Percentiles rank a stretch among this genome's conserved stretches.
Conservation (phyloP, 2,113 vertebrate species). For the Rhinopomastus cyanomelas region DNA sequence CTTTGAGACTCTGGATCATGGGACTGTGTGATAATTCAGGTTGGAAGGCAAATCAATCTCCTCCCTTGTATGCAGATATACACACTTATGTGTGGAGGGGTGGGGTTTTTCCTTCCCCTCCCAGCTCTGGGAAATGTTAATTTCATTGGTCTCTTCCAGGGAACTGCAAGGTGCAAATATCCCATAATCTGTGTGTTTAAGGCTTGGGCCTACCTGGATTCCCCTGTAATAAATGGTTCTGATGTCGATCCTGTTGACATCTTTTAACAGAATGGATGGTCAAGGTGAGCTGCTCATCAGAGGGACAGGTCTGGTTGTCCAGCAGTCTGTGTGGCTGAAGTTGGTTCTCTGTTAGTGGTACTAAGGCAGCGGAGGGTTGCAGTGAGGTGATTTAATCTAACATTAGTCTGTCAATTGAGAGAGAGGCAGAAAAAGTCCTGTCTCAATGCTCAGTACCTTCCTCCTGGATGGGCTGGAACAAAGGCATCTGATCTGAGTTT, state of each 20-base stretch:
- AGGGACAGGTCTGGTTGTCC: neutral
- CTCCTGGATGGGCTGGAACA: neutral
- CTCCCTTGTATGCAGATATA: neutral
- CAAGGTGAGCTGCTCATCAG: neutral
- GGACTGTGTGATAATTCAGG: neutral
- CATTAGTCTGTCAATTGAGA: neutral
- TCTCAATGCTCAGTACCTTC: neutral
- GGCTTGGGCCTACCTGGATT: neutral
- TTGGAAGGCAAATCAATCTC: neutral
- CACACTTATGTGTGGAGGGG: too few species aligned
- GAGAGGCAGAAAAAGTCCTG: neutral
- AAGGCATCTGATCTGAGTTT: neutral
- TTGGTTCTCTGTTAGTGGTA: neutral
- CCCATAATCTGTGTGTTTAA: neutral
- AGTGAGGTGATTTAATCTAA: neutral
- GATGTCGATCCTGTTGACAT: neutral
- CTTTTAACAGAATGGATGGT: neutral
- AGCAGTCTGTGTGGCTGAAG: neutral
- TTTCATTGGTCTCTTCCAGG: neutral
- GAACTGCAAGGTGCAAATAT: neutral
- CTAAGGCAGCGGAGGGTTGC: neutral
- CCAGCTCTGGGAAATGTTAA: neutral
- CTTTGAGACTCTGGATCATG: neutral
- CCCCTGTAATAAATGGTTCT: neutral
- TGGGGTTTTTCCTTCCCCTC: too few species aligned